phyloP scores from a whole-genome alignment of 1,140 invertebrate species.

The Cydia strobilella region DNA sequence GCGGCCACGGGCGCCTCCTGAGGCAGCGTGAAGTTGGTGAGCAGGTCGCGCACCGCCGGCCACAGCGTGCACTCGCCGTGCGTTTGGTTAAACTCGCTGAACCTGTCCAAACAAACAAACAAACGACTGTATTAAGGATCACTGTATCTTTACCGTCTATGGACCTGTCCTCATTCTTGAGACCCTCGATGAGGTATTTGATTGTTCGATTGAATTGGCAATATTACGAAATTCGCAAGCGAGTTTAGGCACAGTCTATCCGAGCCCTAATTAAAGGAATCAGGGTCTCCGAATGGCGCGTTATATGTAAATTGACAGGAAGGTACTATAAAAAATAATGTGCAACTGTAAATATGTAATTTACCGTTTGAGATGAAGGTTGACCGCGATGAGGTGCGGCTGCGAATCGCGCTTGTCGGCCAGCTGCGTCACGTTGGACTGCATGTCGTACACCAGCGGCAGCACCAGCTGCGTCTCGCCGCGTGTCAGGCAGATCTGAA shows the following conservation, averaged over 20 bases:
- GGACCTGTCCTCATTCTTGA: too few relatives aligned
- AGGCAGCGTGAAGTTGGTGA: conserved; percentile 89
- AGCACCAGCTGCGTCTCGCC: conserved; percentile 91
- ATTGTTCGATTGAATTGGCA: too few relatives aligned
- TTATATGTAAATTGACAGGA: too few relatives aligned
- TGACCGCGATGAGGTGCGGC: conserved; percentile 73
- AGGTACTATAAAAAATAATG: too few relatives aligned
- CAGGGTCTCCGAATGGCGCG: too few relatives aligned
- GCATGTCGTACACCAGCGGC: conserved; percentile 93
- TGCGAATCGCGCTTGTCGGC: conserved; percentile 87
- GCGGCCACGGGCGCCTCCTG: conserved; percentile 82
- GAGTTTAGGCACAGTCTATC: too few relatives aligned
- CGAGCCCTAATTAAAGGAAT: too few relatives aligned
- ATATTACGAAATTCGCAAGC: too few relatives aligned
- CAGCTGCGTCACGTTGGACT: conserved; percentile 90
- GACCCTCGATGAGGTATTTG: too few relatives aligned
- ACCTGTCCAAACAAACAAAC: conserved; percentile 64
- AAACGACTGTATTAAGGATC: background rate
- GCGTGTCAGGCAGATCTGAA: conserved; percentile 91
- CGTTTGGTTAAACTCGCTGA: conserved; percentile 84
- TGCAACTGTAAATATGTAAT: background rate
- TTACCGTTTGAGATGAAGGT: conserved; percentile 74
- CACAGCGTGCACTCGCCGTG: conserved; percentile 92
- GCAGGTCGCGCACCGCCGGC: conserved; percentile 91
- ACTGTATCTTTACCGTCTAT: too few relatives aligned